Evolutionary conservation across 2,888 invertebrate genomes (phyloP).

Genomic region (Agapostemon virescens): DNA sequence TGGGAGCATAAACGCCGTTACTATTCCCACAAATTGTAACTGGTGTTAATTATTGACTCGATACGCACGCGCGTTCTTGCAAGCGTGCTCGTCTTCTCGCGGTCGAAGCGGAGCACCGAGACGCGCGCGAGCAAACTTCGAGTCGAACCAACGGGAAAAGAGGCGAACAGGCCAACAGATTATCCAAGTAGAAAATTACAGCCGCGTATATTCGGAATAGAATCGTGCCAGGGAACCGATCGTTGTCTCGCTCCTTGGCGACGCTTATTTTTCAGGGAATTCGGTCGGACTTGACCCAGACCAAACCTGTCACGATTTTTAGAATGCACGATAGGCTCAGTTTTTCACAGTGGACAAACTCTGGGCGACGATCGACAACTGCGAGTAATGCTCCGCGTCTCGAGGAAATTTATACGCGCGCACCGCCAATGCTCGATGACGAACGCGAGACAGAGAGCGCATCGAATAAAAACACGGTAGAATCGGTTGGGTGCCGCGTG

Average conservation of each 20-base stretch:
- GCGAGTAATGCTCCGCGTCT: too few species aligned
- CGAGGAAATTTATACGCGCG: not conserved
- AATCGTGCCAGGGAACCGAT: too few species aligned
- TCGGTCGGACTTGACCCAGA: too few species aligned
- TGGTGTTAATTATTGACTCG: constrained; percentile 80
- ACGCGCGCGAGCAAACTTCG: constrained; percentile 25
- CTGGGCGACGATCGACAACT: too few species aligned
- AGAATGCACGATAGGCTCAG: too few species aligned
- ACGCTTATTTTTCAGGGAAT: too few species aligned
- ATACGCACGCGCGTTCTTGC: constrained; percentile 68
- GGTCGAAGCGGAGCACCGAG: constrained; percentile 33
- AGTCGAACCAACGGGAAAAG: too few species aligned
- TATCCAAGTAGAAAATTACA: too few species aligned
- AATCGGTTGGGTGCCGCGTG: not conserved
- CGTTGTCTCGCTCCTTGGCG: too few species aligned
- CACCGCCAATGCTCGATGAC: not conserved
- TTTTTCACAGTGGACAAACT: too few species aligned
- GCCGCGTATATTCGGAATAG: too few species aligned
- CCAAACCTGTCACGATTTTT: too few species aligned
- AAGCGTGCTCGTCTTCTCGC: constrained; percentile 12
- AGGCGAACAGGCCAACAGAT: not conserved
- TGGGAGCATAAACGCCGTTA: constrained; percentile 80
- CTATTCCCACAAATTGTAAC: constrained; percentile 80
- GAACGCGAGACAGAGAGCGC: not conserved
- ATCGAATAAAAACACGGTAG: not conserved